These are phyloP conservation scores for Bombus superbus DNA, from an alignment of 1,140 invertebrate genomes.

Conservation along the genomic window DNA sequence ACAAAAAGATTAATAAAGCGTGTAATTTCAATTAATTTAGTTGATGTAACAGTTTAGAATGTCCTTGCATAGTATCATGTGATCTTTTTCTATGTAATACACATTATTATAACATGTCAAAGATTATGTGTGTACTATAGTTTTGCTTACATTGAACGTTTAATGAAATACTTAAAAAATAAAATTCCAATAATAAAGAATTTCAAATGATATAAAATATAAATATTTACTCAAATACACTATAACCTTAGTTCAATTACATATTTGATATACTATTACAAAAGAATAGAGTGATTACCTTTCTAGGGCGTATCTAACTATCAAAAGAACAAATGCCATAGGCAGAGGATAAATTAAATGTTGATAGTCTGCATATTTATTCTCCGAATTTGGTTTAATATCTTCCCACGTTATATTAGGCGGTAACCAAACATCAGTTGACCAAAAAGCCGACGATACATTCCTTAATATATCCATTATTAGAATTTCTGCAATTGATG, in stretches of 20 bases:
- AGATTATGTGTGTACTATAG: not conserved
- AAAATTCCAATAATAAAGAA: not conserved
- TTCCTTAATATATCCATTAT: constrained; percentile 76
- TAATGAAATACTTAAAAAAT: not conserved
- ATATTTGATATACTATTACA: not conserved
- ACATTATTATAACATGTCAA: too few relatives aligned
- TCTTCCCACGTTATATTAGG: constrained; percentile 95
- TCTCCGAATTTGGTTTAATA: constrained; percentile 89
- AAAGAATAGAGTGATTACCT: constrained; percentile 85
- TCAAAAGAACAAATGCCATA: constrained; percentile 89
- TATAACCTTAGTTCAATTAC: constrained; percentile 21
- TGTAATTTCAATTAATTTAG: not conserved
- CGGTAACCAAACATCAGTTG: constrained; percentile 92
- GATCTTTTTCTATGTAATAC: not conserved
- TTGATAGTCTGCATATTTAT: constrained; percentile 91
- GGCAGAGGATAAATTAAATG: constrained; percentile 93
- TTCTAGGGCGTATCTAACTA: constrained; percentile 90
- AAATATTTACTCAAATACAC: not conserved
- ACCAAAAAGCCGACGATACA: constrained; percentile 88
- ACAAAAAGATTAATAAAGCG: constrained; percentile 12
- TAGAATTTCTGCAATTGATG: constrained; percentile 26
- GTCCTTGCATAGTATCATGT: not conserved
- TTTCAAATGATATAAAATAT: not conserved
- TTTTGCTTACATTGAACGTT: not conserved
- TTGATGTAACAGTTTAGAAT: not conserved